Evolutionary conservation across 2,113 vertebrate species (phyloP).

Genomic region (Conger conger): DNA sequence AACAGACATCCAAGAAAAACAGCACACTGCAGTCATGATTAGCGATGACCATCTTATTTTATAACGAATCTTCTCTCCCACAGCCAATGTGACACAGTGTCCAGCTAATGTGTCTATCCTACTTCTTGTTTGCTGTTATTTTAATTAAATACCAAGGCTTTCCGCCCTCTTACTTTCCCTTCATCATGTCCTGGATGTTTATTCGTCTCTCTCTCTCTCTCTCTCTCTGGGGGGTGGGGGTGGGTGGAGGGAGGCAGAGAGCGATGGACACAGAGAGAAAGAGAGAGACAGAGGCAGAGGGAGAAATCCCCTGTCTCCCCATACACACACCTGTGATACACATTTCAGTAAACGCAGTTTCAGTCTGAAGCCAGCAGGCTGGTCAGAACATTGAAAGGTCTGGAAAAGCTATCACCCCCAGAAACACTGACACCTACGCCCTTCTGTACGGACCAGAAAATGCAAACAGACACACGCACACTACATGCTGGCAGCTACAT

Average conservation of each 20-base stretch:
- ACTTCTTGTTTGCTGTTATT: not conserved
- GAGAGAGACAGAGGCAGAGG: not conserved
- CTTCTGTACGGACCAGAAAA: not conserved
- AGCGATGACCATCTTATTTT: not conserved
- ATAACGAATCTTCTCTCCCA: not conserved
- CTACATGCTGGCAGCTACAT: conserved; percentile 13
- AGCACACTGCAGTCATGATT: not conserved
- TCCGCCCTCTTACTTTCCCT: conserved; percentile 42
- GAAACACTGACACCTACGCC: conserved; percentile 30
- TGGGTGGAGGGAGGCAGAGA: conserved; percentile 4
- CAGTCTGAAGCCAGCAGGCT: conserved; percentile 51
- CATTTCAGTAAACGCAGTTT: conserved; percentile 62
- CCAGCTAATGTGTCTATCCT: not conserved
- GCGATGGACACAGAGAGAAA: not conserved
- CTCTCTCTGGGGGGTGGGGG: conserved; percentile 55
- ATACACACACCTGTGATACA: conserved; percentile 58
- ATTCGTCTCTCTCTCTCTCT: conserved; percentile 42
- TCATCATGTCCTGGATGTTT: conserved; percentile 56
- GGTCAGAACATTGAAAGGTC: conserved; percentile 55
- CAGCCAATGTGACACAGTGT: not conserved
- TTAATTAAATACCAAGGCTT: conserved; percentile 1
- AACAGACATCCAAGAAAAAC: not conserved
- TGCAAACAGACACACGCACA: not conserved
- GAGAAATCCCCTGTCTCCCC: conserved; percentile 32
- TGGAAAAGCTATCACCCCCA: conserved; percentile 67